A percentile compares a stretch with the other conserved stretches of the same genome.
phyloP scores from a whole-genome alignment of 2,888 invertebrate genomes.

The Alitta virens region DNA sequence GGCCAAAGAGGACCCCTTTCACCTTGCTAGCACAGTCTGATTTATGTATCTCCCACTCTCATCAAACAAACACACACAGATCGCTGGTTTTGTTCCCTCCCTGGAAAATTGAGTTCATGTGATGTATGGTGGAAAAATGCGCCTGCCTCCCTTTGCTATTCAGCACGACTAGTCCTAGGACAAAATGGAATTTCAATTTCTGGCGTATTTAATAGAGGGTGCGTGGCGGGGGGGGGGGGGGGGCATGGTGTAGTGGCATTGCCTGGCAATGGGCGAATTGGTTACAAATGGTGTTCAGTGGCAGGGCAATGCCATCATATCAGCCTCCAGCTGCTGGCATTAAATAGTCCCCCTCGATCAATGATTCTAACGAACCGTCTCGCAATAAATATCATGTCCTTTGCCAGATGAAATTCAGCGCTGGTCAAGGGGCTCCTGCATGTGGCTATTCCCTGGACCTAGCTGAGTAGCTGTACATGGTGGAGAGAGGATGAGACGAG shows the following conservation, averaged over 20 bases:
- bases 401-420: too few species aligned
- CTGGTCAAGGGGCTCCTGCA: too few species aligned
- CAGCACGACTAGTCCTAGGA: background rate
- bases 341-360: background rate
- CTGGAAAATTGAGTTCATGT: constrained; percentile 1
- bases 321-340: too few species aligned
- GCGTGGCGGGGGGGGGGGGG: background rate
- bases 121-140: constrained; percentile 2
- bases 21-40: background rate
- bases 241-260: too few species aligned
- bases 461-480: too few species aligned
- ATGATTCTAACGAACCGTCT: background rate
- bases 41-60: background rate
- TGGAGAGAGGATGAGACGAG: too few species aligned
- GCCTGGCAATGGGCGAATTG: too few species aligned
- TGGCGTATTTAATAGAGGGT: background rate
- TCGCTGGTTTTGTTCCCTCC: background rate
- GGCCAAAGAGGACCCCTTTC: too few species aligned
- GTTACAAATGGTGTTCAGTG: too few species aligned
- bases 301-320: too few species aligned
- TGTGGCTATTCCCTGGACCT: too few species aligned
- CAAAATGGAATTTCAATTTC: constrained; percentile 2
- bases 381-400: constrained; percentile 1
- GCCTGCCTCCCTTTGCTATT: background rate
- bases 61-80: constrained; percentile 1